Evolutionary conservation across 2,888 invertebrate genomes (phyloP).

Genomic region (Tupiocoris notatus): DNA sequence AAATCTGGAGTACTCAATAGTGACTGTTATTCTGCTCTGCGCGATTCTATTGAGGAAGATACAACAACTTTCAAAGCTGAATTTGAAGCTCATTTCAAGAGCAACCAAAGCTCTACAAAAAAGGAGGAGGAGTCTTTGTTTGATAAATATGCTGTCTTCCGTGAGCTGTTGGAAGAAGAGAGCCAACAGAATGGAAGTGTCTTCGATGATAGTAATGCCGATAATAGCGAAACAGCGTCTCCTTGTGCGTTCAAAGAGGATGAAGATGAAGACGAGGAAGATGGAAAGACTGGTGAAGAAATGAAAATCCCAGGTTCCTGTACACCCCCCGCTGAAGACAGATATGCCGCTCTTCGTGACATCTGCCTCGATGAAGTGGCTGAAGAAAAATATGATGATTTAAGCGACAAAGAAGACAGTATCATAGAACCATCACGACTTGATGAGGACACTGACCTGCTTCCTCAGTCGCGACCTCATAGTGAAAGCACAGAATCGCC

Average conservation of each 20-base stretch:
- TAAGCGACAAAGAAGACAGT: slow-evolving; percentile 51
- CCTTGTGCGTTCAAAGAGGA: slow-evolving; percentile 26
- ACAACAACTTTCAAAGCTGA: slow-evolving; percentile 56
- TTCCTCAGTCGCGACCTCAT: slow-evolving; percentile 50
- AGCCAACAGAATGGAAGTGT: slow-evolving; percentile 51
- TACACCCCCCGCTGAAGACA: slow-evolving; percentile 58
- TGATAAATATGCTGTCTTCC: slow-evolving; percentile 84
- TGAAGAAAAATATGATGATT: slow-evolving; percentile 54
- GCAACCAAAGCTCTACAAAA: slow-evolving; percentile 47
- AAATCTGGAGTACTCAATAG: slow-evolving; percentile 46
- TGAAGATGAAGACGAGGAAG: slow-evolving; percentile 51
- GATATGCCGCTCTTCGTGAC: slow-evolving; percentile 78
- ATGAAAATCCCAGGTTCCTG: slow-evolving; percentile 48
- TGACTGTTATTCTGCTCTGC: slow-evolving; percentile 50
- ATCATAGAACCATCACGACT: slow-evolving; percentile 48
- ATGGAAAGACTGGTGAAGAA: slow-evolving; percentile 19
- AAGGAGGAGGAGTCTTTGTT: slow-evolving; percentile 61
- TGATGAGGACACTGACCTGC: slow-evolving; percentile 49
- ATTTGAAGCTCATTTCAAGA: slow-evolving; percentile 62
- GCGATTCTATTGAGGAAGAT: slow-evolving; percentile 51
- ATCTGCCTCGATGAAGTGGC: slow-evolving; percentile 53
- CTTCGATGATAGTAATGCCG: slow-evolving; percentile 42
- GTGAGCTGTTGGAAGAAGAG: slow-evolving; percentile 77
- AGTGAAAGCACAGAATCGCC: slow-evolving; percentile 51
- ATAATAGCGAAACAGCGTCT: slow-evolving; percentile 25